Percentiles rank a stretch among this genome's conserved stretches.
phyloP scores from a whole-genome alignment of 2,113 vertebrate genomes.

The Perca schrenkii region DNA sequence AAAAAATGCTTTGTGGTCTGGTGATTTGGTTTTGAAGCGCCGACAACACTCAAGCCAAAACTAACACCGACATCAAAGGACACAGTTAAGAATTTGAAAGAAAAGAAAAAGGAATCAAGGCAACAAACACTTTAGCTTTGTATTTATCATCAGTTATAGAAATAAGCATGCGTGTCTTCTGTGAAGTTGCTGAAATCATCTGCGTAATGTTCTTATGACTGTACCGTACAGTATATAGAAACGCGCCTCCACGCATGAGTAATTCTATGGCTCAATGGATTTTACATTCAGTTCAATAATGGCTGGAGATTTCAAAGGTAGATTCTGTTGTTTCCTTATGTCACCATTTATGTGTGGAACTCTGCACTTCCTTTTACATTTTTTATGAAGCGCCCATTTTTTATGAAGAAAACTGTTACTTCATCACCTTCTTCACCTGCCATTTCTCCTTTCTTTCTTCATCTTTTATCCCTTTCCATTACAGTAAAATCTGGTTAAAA shows the following conservation, averaged over 20 bases:
- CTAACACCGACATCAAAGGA: constrained; percentile 5
- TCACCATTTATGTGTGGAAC: constrained; percentile 36
- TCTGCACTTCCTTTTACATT: constrained; percentile 38
- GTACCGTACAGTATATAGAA: too few relatives aligned
- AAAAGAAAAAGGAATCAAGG: neutral
- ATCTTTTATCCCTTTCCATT: neutral
- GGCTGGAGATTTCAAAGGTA: neutral
- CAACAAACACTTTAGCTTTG: neutral
- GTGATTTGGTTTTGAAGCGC: constrained; percentile 25
- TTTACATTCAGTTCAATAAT: neutral
- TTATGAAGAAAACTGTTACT: constrained; percentile 12
- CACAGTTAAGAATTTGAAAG: neutral
- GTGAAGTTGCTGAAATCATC: neutral
- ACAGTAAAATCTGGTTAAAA: neutral
- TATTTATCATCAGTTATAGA: neutral
- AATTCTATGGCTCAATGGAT: neutral
- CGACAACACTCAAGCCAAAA: neutral
- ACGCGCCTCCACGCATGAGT: neutral
- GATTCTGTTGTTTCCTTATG: constrained; percentile 1
- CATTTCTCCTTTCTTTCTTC: neutral
- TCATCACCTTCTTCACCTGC: neutral
- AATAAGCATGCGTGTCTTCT: neutral
- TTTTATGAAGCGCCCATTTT: constrained; percentile 46
- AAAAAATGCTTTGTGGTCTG: constrained; percentile 8
- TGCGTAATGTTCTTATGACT: neutral